Base-by-base conservation (phyloP, 1,140 invertebrate genomes). In the Drosophila ogumai region DNA sequence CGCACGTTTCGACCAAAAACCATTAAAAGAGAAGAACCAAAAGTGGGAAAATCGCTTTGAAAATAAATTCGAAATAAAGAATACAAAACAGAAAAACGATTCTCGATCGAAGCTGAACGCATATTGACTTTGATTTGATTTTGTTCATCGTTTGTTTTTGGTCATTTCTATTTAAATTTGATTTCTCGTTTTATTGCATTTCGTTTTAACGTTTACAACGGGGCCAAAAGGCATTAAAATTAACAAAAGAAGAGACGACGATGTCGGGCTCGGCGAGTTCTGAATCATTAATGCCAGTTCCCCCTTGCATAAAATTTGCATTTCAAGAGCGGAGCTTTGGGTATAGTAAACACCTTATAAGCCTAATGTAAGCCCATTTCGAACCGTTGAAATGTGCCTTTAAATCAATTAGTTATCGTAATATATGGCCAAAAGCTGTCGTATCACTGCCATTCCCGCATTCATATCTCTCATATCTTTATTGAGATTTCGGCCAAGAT, bases 261-360 rank as follows among this genome's bases (percentile, higher is more conserved):
- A 34, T n/a, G 12, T 50, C 12, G 9, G 17, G 4, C 1, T 22
- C 19, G 9, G 36, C 54, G 58, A 60, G 49, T 85, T 68, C 69
- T 72, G 49, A 72, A 43, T 72, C 67, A 72, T 72, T 58, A 34
- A 71, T 57, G 41, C 46, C 5, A 5, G 25, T 6, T 6, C 6
- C 25, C 25, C 25, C 81, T 71, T 57, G 81, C 76, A 81, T 74
- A 74, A 81, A 85, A 85, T 85, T 85, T 85, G 77, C 81, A 74
- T 84, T 54, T 56, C 6, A 54, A 54, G 57, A 80, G 41, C 59
- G 46, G 25, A n/a, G 32, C 8, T 32, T 28, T 56, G 46, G 25
- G 80, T 50, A 79, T 73, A 64, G 64, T 88, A 84, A 88, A 84
- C 84, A 87, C 84, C 84, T 87, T 87, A 88, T 88, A 88, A 88